Base-by-base conservation (phyloP, 2,888 invertebrate species). In the Rhagium mordax region DNA sequence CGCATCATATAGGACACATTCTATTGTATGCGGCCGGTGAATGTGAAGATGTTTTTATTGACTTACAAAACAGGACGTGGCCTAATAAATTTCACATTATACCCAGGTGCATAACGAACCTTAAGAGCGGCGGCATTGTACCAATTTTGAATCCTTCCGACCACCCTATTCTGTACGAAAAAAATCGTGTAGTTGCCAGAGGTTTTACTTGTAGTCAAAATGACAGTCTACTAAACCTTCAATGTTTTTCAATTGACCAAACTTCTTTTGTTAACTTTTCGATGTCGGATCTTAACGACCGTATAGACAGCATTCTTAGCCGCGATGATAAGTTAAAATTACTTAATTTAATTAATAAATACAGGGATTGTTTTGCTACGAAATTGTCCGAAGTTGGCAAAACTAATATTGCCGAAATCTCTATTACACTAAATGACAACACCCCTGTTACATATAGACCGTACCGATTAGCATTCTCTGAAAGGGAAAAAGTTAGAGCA, bases 391-490 rank as follows among this genome's bases (percentile, higher is more conserved):
- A 75, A 41, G 13, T 71, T 21, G 76, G 75, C n/a, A 53, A 74
- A 61, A 76, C 74, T 18, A 41, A 66, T 29, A 66, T 75, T 29
- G 60, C 79, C 15, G 24, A 60, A 47, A 76, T 78, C 72, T 7
- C n/a, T 15, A 76, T 78, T 13, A 41, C 55, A 18, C 27, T 78
- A n/a, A 59, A 66, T 13, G 57, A 70, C 13, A 72, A 74, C 27
- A 27, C n/a, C 16, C 70, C 78, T 2, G 55, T 76, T 10, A 72
- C 68, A 57, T 74, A 67, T 49, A 1, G 49, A 1, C 15, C 49
- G 2, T 49, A 49, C 15, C 49, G 49, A 16, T 15, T 49, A 16
- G 3, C 49, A 2, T 49, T 49, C 7, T 13, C 15, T 16, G 16
- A 49, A 16, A 13, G 49, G 2, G 49, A 49, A 2, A 49, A 49